Base-by-base conservation (phyloP, 2,888 invertebrate species). In the Melieria crassipennis region DNA sequence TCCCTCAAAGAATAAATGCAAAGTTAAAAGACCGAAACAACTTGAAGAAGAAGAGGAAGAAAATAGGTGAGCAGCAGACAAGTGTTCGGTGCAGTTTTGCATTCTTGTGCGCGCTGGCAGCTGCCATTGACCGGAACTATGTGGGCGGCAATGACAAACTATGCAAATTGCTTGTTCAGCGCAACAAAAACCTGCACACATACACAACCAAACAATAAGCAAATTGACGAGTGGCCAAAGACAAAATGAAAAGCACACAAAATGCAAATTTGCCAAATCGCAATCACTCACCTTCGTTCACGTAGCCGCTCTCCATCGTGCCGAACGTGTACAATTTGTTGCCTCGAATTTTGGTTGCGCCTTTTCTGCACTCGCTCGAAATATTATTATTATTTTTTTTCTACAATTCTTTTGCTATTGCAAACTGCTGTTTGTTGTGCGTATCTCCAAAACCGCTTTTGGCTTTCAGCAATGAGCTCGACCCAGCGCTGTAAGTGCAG, bases 271-370 rank as follows among this genome's bases (percentile, higher is more conserved):
- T 30, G 30, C 30, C 30, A 30, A 30, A 30, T 30, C 30, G 30
- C 46, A 11, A 43, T 9, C 64, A 79, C 85, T 84, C 81, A 86
- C 86, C 86, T 86, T 86, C 86, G 76, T 86, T 86, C 78, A 86
- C 84, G 77, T 86, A 86, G 78, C 86, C 86, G 77, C 86, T 84
- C 75, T 86, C 86, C 86, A 86, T 85, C 79, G 82, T 86, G 79
- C 83, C 83, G 75, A 84, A 84, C 69, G 84, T 81, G 78, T 84
- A 84, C 83, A 84, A 82, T 69, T 75, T 77, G 75, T 74, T 76
- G 77, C 77, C 75, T 66, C 75, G 68, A 75, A 75, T 77, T 73
- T 75, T 73, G 47, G 16, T 66, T 70, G 47, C 16, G 65, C 55
- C 13, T 45, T 72, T 71, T 63, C 52, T 47, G 30, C 48, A 55